phyloP scores from a whole-genome alignment of 2,797 vertebrate species.

The Peromyscus aztecus region DNA sequence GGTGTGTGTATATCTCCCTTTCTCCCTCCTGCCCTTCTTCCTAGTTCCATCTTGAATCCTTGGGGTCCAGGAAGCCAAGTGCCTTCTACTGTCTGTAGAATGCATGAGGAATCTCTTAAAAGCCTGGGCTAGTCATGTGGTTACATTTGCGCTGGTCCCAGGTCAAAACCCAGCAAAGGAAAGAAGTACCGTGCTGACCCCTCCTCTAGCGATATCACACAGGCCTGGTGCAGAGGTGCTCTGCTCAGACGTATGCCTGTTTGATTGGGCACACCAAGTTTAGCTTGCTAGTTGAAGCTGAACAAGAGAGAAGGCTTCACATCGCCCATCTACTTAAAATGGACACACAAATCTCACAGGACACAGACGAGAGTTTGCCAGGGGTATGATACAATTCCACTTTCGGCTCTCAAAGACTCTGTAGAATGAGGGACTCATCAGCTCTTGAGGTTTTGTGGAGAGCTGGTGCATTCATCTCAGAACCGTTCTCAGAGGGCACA shows the following conservation, averaged over 20 bases:
- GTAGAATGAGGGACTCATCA: not conserved
- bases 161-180: not conserved
- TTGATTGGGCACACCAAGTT: not conserved
- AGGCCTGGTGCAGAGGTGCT: not conserved
- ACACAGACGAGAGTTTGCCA: not conserved
- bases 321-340: not conserved
- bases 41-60: not conserved
- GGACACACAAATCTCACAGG: not conserved
- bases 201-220: not conserved
- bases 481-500: not conserved
- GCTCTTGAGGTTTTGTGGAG: no score
- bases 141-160: not conserved
- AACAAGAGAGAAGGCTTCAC: not conserved
- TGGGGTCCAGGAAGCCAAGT: not conserved
- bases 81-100: not conserved
- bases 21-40: no score
- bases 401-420: not conserved
- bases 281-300: not conserved
- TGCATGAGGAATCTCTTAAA: not conserved
- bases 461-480: not conserved
- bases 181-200: not conserved
- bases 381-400: not conserved
- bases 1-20: not conserved
- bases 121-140: not conserved
- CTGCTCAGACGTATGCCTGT: not conserved